Conservation (phyloP, 2,113 vertebrate genomes). For the Coreoperca whiteheadi region DNA sequence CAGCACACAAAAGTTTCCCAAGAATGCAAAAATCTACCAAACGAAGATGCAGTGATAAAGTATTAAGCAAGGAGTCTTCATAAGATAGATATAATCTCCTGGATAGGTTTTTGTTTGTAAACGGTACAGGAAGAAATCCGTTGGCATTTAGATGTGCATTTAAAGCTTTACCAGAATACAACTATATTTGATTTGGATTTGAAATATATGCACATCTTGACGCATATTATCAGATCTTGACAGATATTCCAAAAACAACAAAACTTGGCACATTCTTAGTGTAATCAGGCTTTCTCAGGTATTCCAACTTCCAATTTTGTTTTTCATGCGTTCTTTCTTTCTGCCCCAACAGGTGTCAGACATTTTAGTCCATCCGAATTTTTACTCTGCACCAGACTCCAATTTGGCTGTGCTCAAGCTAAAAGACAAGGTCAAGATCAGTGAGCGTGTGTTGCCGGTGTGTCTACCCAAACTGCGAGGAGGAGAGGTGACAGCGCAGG, state of each 20-base stretch:
- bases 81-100: slow-evolving; percentile 45
- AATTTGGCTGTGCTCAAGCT: slow-evolving; percentile 91
- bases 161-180: slow-evolving; percentile 32
- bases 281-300: slow-evolving; percentile 9
- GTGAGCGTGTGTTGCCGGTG: slow-evolving; percentile 87
- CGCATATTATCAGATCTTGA: slow-evolving; percentile 19
- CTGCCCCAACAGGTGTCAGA: slow-evolving; percentile 86
- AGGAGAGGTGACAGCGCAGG: slow-evolving; percentile 78
- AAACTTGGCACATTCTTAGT: background rate
- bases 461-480: slow-evolving; percentile 86
- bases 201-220: slow-evolving; percentile 38
- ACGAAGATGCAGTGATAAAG: slow-evolving; percentile 38
- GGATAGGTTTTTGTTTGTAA: slow-evolving; percentile 54
- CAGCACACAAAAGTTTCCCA: slow-evolving; percentile 1
- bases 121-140: slow-evolving; percentile 18
- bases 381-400: slow-evolving; percentile 86
- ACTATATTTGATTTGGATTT: slow-evolving; percentile 26
- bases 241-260: slow-evolving; percentile 32
- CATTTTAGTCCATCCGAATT: slow-evolving; percentile 89
- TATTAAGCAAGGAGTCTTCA: slow-evolving; percentile 22
- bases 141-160: slow-evolving; percentile 35
- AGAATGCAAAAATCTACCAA: slow-evolving; percentile 12
- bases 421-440: slow-evolving; percentile 89
- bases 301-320: slow-evolving; percentile 1
- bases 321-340: background rate